Evolutionary conservation across 2,888 invertebrate genomes (phyloP), one percentile per base, ranked within the genome.

Genomic region (Nowickia ferox): DNA sequence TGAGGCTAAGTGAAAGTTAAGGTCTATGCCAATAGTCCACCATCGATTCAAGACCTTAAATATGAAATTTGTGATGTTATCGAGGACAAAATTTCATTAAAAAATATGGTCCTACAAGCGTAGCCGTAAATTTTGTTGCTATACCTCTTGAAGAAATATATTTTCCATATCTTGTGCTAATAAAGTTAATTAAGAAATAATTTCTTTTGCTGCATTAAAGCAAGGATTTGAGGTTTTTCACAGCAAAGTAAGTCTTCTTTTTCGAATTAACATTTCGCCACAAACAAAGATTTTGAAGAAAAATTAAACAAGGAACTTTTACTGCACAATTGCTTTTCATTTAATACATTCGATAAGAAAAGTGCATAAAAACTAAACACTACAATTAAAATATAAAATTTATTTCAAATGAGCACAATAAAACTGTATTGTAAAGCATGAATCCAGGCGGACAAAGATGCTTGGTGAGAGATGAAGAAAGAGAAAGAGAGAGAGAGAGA

Each of bases 361-460:
- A 68, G 40, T 13, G 61, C 48, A 77, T 81, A 72, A 76, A 84
- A 84, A 53, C 44, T 81, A 68, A 84, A 81, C 19, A 63, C 77
- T n/a, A 69, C 69, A 84, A 81, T 80, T 84, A 74, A 84, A 81
- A 74, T 72, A 77, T 42, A 72, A 38, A 84, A 77, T 81, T 81
- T 81, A 84, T 84, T 42, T 63, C 17, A 65, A 17, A 42, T 53
- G 17, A 46, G n/a, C 38, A 63, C 13, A 48, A 51, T 38, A 63
- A 38, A 76, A 76, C 44, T 46, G 22, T 42, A n/a, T 42, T 42
- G 22, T 9, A 17, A 22, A 46, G 30, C n/a, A 46, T 44, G 44
- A 15, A 9, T 9, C 9, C 42, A 13, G 46, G 30, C 30, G 30
- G 6, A 30, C 30, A 30, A 5, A 30, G 6, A 30, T 15, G n/a